These are phyloP conservation scores for Coregonus suidteri DNA, from an alignment of 2,797 vertebrate species.

Conservation along the genomic window DNA sequence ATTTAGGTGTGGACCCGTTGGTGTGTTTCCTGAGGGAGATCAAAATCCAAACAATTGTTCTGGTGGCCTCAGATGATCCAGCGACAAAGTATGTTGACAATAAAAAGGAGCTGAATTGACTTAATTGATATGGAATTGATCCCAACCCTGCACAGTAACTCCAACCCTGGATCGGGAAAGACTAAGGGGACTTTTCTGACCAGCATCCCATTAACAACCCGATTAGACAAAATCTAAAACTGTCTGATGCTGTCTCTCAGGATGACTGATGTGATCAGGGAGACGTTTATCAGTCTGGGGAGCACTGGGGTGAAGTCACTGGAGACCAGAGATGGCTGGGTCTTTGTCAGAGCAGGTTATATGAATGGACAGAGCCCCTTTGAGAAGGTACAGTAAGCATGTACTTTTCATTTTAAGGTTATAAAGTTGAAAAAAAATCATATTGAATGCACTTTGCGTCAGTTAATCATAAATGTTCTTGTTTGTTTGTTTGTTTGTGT, in stretches of 20 bases:
- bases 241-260: constrained; percentile 48
- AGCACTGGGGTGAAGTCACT: constrained; percentile 55
- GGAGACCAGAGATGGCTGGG: constrained; percentile 78
- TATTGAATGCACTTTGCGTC: neutral
- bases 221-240: no score
- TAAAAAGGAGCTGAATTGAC: neutral
- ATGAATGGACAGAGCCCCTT: constrained; percentile 69
- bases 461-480: neutral
- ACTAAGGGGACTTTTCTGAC: no score
- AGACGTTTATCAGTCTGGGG: constrained; percentile 58
- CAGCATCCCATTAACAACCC: no score
- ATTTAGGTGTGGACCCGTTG: constrained; percentile 58
- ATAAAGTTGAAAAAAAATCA: no score
- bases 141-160: neutral
- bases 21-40: constrained; percentile 66
- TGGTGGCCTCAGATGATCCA: constrained; percentile 75
- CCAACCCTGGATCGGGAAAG: neutral
- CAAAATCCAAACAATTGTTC: constrained; percentile 48
- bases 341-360: constrained; percentile 72
- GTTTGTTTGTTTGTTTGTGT: neutral
- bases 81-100: constrained; percentile 63
- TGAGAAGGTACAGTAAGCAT: constrained; percentile 68
- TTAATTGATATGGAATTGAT: no score
- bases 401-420: no score
- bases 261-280: constrained; percentile 61